Evolutionary conservation across 2,888 invertebrate genomes (phyloP).

Genomic region (Carterocephalus palaemon): DNA sequence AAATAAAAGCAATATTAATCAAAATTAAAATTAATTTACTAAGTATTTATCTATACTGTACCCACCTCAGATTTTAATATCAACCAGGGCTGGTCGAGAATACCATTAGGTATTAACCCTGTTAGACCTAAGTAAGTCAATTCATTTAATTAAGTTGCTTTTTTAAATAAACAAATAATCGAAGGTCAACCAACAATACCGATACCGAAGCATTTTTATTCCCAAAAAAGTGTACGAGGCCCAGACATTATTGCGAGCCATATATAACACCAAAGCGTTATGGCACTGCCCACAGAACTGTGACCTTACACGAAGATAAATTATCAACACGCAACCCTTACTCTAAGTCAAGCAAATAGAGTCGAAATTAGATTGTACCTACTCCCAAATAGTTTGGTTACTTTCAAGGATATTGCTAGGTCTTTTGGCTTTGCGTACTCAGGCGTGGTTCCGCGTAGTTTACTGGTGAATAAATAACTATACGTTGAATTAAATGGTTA

Average conservation of each 20-base stretch:
- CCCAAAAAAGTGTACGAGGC: conserved; percentile 15
- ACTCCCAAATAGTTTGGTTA: conserved; percentile 1
- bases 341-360: background rate
- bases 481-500: conserved; percentile 23
- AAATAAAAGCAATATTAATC: too few species aligned
- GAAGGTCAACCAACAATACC: conserved; percentile 8
- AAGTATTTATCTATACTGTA: too few species aligned
- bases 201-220: conserved; percentile 15
- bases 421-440: conserved; percentile 21
- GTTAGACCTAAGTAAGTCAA: too few species aligned
- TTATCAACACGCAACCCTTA: conserved; percentile 6
- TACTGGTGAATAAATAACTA: conserved; percentile 18
- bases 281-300: conserved; percentile 15
- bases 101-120: too few species aligned
- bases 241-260: conserved; percentile 23
- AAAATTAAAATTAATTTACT: too few species aligned
- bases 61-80: too few species aligned
- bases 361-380: conserved; percentile 5
- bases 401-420: conserved; percentile 19
- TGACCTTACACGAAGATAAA: conserved; percentile 15
- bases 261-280: conserved; percentile 18
- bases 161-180: conserved; percentile 13
- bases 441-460: conserved; percentile 13
- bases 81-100: too few species aligned
- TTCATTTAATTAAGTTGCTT: too few species aligned